Conservation (phyloP, 2,888 invertebrate species). For the Erebia palarica region DNA sequence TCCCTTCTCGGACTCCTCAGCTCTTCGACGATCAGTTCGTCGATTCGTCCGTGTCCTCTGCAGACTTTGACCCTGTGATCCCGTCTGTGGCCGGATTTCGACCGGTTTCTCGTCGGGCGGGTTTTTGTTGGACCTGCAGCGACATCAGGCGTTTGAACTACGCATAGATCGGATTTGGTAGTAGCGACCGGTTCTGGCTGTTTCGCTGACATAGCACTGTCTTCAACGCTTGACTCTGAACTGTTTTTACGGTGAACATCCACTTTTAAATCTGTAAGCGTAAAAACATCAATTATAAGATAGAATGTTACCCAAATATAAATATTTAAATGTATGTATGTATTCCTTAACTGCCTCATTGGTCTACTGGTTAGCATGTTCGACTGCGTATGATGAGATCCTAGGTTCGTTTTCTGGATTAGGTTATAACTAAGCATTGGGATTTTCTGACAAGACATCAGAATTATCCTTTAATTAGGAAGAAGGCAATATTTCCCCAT, state of each 20-base stretch:
- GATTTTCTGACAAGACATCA: no score
- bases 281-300: neutral
- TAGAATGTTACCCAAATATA: no score
- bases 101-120: constrained; percentile 62
- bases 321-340: no score
- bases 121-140: constrained; percentile 59
- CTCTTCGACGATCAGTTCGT: constrained; percentile 69
- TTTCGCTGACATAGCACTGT: constrained; percentile 78
- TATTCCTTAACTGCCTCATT: no score
- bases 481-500: no score
- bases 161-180: constrained; percentile 71
- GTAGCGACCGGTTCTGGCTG: constrained; percentile 61
- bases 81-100: constrained; percentile 63
- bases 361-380: no score
- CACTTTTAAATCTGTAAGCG: constrained; percentile 90
- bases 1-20: constrained; percentile 59
- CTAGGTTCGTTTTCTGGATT: no score
- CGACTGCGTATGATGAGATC: no score
- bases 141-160: constrained; percentile 55
- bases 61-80: constrained; percentile 60
- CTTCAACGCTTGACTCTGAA: constrained; percentile 92
- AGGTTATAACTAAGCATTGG: no score
- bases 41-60: constrained; percentile 64
- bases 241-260: constrained; percentile 96
- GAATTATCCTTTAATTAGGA: no score